Percentiles rank a stretch among this genome's conserved stretches.
phyloP scores from a whole-genome alignment of 2,888 invertebrate species.

The Girardia tigrina region DNA sequence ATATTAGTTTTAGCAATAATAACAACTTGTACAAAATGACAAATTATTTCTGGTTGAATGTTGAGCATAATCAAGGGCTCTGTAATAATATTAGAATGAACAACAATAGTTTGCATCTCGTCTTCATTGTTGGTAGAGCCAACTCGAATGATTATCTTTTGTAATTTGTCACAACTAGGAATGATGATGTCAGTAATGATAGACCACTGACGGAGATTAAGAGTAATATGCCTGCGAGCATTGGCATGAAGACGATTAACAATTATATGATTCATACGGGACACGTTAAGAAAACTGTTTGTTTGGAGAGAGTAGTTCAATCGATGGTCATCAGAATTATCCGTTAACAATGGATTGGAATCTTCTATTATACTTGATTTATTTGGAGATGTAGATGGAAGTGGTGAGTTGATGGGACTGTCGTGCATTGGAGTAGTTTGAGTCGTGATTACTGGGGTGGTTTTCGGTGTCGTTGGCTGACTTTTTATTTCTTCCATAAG shows the following conservation, averaged over 20 bases:
- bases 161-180: constrained; percentile 51
- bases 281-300: constrained; percentile 51
- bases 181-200: constrained; percentile 66
- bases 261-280: constrained; percentile 66
- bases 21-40: constrained; percentile 75
- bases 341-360: constrained; percentile 55
- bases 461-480: constrained; percentile 47
- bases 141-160: neutral
- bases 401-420: constrained; percentile 38
- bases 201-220: constrained; percentile 75
- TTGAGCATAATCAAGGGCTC: constrained; percentile 72
- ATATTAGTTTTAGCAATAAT: constrained; percentile 77
- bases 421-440: constrained; percentile 39
- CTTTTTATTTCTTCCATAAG: neutral
- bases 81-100: constrained; percentile 71
- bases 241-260: constrained; percentile 75
- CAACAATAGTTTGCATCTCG: constrained; percentile 69
- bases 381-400: constrained; percentile 26
- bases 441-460: constrained; percentile 43
- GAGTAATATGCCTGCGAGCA: constrained; percentile 73
- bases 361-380: constrained; percentile 31
- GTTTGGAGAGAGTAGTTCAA: constrained; percentile 25
- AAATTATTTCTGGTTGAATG: constrained; percentile 74
- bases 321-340: constrained; percentile 55
- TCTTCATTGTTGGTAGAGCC: constrained; percentile 56